phyloP scores from a whole-genome alignment of 2,797 vertebrate genomes.

The Megaceryle alcyon region DNA sequence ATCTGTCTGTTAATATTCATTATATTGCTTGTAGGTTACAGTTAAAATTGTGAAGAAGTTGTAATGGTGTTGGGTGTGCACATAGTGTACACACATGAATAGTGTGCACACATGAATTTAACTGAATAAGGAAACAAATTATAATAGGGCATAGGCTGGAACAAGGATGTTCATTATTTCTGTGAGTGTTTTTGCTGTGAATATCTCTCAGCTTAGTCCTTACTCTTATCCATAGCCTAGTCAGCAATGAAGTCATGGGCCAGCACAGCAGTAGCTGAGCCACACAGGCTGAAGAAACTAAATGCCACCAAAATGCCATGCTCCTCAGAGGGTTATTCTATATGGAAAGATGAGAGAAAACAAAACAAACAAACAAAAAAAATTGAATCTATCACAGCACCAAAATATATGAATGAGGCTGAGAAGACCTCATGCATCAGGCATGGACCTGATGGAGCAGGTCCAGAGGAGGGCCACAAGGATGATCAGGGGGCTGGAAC shows the following conservation, averaged over 20 bases:
- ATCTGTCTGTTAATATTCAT: neutral
- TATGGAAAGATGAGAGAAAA: neutral
- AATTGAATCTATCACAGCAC: neutral
- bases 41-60: neutral
- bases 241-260: neutral
- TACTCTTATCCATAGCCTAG: neutral
- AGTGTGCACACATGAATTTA: neutral
- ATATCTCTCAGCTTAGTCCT: neutral
- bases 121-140: neutral
- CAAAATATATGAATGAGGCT: neutral
- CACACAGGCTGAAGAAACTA: neutral
- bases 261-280: neutral
- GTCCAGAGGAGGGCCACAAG: too few species aligned
- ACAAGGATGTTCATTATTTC: neutral
- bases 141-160: neutral
- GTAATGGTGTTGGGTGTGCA: neutral
- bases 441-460: too few species aligned
- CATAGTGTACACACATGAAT: neutral
- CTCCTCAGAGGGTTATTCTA: neutral
- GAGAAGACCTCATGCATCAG: too few species aligned
- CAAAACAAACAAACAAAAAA: neutral
- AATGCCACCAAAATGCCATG: neutral
- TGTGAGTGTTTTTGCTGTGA: neutral
- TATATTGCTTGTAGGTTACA: neutral
- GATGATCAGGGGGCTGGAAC: too few species aligned